These are phyloP conservation scores for Anguilla anguilla DNA, from an alignment of 2,797 vertebrate species.

Conservation along the genomic window DNA sequence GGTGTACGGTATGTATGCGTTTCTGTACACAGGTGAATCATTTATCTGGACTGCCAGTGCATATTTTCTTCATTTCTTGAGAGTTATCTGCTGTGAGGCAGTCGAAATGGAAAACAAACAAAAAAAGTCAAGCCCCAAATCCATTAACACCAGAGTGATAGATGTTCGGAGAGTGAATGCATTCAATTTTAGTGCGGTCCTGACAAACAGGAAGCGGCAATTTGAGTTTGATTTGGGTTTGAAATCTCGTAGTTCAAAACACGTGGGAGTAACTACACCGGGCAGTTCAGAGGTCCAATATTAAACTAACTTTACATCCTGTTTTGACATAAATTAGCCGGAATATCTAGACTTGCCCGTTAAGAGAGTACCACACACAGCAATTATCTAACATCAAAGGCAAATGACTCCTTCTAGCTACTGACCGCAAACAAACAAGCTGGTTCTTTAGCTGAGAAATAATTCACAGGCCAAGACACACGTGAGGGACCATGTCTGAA, in stretches of 20 bases:
- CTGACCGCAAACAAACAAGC: neutral
- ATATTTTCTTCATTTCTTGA: neutral
- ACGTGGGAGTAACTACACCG: neutral
- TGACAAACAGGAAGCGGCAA: conserved; percentile 35
- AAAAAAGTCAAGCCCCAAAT: neutral
- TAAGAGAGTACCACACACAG: neutral
- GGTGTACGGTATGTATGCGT: neutral
- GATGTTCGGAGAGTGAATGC: conserved; percentile 30
- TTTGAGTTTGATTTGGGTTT: conserved; percentile 24
- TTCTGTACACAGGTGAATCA: neutral
- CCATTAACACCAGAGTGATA: conserved; percentile 18
- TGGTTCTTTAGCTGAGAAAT: neutral
- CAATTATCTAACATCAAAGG: neutral
- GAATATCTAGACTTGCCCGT: neutral
- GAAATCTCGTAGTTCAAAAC: neutral
- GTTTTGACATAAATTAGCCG: neutral
- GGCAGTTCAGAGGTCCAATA: neutral
- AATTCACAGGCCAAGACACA: neutral
- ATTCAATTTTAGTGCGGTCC: conserved; percentile 34
- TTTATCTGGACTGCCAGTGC: neutral
- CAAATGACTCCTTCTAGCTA: neutral
- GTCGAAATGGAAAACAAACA: conserved; percentile 18
- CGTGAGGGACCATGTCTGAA: neutral
- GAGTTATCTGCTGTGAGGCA: conserved; percentile 17
- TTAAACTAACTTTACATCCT: neutral